Base-by-base conservation (phyloP, 1,140 invertebrate species). In the Micrasema minimum region DNA sequence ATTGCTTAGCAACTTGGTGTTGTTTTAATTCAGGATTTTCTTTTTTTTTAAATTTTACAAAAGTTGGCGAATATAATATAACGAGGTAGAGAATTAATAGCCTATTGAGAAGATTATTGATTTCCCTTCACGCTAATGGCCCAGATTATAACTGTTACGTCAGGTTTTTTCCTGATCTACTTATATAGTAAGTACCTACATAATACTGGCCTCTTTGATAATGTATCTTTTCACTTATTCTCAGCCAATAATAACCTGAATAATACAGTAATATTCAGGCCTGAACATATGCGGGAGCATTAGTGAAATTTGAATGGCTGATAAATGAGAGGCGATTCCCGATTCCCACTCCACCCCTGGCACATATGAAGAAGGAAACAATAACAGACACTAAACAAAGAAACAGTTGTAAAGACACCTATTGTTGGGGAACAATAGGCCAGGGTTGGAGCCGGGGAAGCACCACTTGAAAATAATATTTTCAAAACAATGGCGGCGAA, bases 391-490 rank as follows among this genome's bases (percentile, higher is more conserved):
- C 57, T 65, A 69, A 66, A 72, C 71, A 72, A 72, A 69, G 71
- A 72, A 68, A 68, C 71, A 69, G 69, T 72, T 72, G 57, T 65
- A 59, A 55, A 62, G 59, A 72, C 71, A 69, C 66, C 71, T 69
- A 69, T 72, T 72, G 71, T 72, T 61, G 12, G 45, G n/a, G 45
- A 38, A 68, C 53, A 68, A 68, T 68, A 51, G 18, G 14, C 6
- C 43, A 3, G 9, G 31, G 2, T 16, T 14, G 23, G 53, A 14
- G 53, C 6, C 31, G 53, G 53, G 18, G 7, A 12, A 51, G 22
- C 2, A 23, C 26, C 31, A 16, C 53, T 57, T 31, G n/a, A 38
- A 35, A 31, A 57, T 57, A 38, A 57, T 57, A 57, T 57, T 57
- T 57, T 57, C 31, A 35, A 57, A 57, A 20, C 53, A 57, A 35